phyloP scores from a whole-genome alignment of 64 coral and sea anemone species.

The Hydrozoanthus tunicans region DNA sequence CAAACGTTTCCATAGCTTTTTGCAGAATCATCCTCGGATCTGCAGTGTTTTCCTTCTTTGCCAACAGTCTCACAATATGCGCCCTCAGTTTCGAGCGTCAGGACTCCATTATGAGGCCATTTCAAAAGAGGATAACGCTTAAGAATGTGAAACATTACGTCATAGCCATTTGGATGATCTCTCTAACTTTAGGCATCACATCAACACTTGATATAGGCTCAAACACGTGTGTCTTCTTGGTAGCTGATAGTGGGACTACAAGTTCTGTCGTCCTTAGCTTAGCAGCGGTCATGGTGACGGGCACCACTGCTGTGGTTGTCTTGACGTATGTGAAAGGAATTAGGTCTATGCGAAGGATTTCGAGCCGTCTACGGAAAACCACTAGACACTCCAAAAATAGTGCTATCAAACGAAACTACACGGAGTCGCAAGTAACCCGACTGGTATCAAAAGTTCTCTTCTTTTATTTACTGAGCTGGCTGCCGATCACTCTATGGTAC shows the following conservation, averaged over 20 bases:
- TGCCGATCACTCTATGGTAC: neutral
- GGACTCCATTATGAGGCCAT: conserved; percentile 6
- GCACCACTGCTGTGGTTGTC: neutral
- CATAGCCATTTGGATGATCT: neutral
- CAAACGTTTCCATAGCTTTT: neutral
- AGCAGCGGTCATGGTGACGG: neutral
- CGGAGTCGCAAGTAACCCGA: neutral
- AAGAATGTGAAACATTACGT: neutral
- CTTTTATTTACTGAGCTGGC: conserved; percentile 24
- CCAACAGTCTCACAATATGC: conserved; percentile 20
- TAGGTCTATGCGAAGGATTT: conserved; percentile 8
- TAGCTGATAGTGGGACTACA: neutral
- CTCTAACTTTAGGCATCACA: neutral
- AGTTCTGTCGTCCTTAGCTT: neutral
- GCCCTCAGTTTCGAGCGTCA: neutral
- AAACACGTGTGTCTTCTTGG: neutral
- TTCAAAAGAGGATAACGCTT: neutral
- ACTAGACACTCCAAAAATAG: neutral
- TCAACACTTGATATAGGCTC: neutral
- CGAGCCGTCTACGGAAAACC: neutral
- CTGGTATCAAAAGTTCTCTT: neutral
- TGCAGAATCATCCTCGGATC: neutral
- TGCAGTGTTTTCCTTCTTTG: neutral
- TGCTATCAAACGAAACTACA: neutral
- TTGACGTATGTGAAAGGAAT: neutral